Base-by-base conservation (phyloP, 2,888 invertebrate genomes). In the Drosophila tripunctata region DNA sequence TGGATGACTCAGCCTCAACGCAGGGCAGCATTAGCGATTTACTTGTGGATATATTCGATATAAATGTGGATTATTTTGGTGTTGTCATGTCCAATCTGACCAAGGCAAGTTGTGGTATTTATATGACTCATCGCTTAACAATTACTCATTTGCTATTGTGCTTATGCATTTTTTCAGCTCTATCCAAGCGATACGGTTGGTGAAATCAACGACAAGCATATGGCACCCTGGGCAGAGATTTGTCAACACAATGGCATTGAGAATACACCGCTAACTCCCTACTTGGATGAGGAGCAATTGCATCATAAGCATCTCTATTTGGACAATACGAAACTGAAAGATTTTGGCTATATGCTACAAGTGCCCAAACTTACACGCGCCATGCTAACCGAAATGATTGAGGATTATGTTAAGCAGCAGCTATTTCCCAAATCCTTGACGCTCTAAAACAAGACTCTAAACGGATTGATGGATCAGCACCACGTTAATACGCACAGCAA, bases 151-250 rank as follows among this genome's bases (percentile, higher is more conserved):
- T 22, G n/a, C n/a, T 36, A 21, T 63, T 58, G n/a, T n/a, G 68
- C 86, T 60, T 27, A 27, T n/a, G n/a, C n/a, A n/a, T n/a, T n/a
- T n/a, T 70, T 87, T 79, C 89, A 96, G 96, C 92, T 93, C 40
- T 97, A 97, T 92, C 94, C 97, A 92, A 93, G 93, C 1, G 94
- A 94, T 6, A 95, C 96, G 4, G 95, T 96, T 0, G 97, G 97
- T 79, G 97, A 98, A 87, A 96, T 97, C 0, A 98, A 98, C 90
- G 98, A 98, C 91, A 97, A 97, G 90, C 98, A 98, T 90, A 93
- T 98, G 92, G 94, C 94, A 0, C 97, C 97, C 14, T 98, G 98
- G 98, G 97, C 97, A 0, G 95, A 96, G 88, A 94, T 96, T 22
- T 98, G 98, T 89, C 93, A 94, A 69, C 92, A 92, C 68, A 95